These are phyloP conservation scores for Rhingia campestris DNA, from an alignment of 2,888 invertebrate genomes.

Conservation along the genomic window DNA sequence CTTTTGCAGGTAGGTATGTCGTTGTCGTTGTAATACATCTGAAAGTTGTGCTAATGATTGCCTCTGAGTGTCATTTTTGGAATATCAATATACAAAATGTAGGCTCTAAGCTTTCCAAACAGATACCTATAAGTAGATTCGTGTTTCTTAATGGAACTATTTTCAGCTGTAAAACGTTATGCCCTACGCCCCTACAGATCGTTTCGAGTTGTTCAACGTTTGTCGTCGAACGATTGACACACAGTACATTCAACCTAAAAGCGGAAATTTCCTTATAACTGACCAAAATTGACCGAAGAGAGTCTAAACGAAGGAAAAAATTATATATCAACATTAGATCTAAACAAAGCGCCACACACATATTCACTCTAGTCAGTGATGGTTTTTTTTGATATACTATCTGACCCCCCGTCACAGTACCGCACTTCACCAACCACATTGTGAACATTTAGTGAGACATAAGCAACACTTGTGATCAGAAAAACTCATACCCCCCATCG, in stretches of 20 bases:
- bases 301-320: slow-evolving; percentile 19
- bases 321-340: slow-evolving; percentile 54
- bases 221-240: background rate
- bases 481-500: slow-evolving; percentile 22
- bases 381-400: slow-evolving; percentile 53
- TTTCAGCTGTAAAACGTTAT: too few relatives aligned
- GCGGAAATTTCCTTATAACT: slow-evolving; percentile 46
- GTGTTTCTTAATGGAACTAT: too few relatives aligned
- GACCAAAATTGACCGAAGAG: slow-evolving; percentile 51
- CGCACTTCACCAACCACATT: slow-evolving; percentile 1
- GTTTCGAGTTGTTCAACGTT: background rate
- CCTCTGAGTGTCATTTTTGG: too few relatives aligned
- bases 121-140: too few relatives aligned
- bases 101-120: too few relatives aligned
- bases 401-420: slow-evolving; percentile 5
- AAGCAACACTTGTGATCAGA: slow-evolving; percentile 54
- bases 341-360: slow-evolving; percentile 65
- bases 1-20: too few relatives aligned
- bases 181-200: too few relatives aligned
- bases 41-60: too few relatives aligned
- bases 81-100: too few relatives aligned
- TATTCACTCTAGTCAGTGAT: slow-evolving; percentile 32
- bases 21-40: too few relatives aligned
- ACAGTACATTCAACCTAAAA: slow-evolving; percentile 22
- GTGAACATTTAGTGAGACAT: slow-evolving; percentile 24